These are phyloP conservation scores for Sphaeramia orbicularis DNA, from an alignment of 2,797 vertebrate genomes.

Conservation along the genomic window DNA sequence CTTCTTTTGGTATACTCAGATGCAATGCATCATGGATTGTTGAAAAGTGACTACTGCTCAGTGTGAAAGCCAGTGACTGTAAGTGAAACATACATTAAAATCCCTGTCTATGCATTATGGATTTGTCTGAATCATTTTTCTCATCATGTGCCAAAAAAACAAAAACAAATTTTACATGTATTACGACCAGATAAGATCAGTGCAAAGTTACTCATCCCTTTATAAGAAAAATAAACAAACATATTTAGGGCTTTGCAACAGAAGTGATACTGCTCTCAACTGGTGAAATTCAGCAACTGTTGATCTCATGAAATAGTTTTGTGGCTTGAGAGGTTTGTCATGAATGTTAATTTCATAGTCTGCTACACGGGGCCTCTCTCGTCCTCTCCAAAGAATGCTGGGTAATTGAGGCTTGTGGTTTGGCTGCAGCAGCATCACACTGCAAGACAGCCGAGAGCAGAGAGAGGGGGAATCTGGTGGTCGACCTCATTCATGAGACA, in stretches of 20 bases:
- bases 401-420: constrained; percentile 72
- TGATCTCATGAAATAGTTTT: constrained; percentile 47
- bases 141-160: constrained; percentile 14
- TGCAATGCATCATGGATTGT: constrained; percentile 78
- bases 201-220: constrained; percentile 3
- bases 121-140: constrained; percentile 31
- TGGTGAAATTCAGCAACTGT: constrained; percentile 40
- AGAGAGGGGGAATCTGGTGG: constrained; percentile 52
- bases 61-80: constrained; percentile 81
- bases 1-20: constrained; percentile 62
- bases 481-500: constrained; percentile 56
- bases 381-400: constrained; percentile 65
- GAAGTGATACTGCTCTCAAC: constrained; percentile 15
- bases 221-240: constrained; percentile 1
- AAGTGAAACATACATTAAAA: constrained; percentile 83
- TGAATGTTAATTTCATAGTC: constrained; percentile 65
- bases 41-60: constrained; percentile 74
- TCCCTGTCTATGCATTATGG: constrained; percentile 80
- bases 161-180: neutral
- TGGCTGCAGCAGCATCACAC: constrained; percentile 35
- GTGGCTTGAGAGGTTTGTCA: constrained; percentile 57
- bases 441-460: constrained; percentile 34
- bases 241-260: neutral
- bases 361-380: constrained; percentile 57
- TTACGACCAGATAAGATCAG: neutral